Evolutionary conservation across 1,140 invertebrate genomes (phyloP).

Genomic region (Ganaspis sp.): DNA sequence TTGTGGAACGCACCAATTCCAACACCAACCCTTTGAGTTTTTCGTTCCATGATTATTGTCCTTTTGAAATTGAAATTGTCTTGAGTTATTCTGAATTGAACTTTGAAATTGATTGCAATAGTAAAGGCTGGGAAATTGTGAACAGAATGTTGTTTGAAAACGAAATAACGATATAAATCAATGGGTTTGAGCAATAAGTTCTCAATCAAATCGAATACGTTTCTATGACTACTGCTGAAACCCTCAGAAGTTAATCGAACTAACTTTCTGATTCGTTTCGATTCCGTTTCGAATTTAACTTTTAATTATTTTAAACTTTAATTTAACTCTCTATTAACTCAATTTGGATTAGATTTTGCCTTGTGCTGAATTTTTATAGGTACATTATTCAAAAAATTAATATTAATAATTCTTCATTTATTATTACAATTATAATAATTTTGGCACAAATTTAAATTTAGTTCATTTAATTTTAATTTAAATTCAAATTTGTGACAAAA

Average conservation of each 20-base stretch:
- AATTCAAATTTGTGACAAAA: too few relatives aligned
- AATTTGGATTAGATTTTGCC: too few relatives aligned
- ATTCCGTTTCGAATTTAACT: neutral
- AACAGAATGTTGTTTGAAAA: neutral
- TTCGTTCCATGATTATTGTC: conserved; percentile 61
- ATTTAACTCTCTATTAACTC: too few relatives aligned
- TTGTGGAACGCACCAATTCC: conserved; percentile 70
- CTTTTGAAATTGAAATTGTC: conserved; percentile 16
- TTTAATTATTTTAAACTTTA: neutral
- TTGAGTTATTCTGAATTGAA: too few relatives aligned
- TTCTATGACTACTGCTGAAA: conserved; percentile 66
- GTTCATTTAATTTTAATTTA: too few relatives aligned
- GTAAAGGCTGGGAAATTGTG: neutral
- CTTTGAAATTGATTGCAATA: conserved; percentile 9
- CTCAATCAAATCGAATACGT: conserved; percentile 41
- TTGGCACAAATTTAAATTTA: too few relatives aligned
- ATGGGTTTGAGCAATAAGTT: neutral
- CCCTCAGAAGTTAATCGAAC: conserved; percentile 54
- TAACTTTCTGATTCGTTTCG: conserved; percentile 51
- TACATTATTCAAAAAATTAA: too few relatives aligned
- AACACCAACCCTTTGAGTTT: conserved; percentile 63
- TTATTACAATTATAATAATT: too few relatives aligned
- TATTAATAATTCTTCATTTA: too few relatives aligned
- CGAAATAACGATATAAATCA: too few relatives aligned
- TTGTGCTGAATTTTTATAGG: too few relatives aligned